Percentiles rank a stretch among this genome's conserved stretches.
Evolutionary conservation across 2,888 invertebrate genomes (phyloP).

Genomic region (Ephialtes manifestator): DNA sequence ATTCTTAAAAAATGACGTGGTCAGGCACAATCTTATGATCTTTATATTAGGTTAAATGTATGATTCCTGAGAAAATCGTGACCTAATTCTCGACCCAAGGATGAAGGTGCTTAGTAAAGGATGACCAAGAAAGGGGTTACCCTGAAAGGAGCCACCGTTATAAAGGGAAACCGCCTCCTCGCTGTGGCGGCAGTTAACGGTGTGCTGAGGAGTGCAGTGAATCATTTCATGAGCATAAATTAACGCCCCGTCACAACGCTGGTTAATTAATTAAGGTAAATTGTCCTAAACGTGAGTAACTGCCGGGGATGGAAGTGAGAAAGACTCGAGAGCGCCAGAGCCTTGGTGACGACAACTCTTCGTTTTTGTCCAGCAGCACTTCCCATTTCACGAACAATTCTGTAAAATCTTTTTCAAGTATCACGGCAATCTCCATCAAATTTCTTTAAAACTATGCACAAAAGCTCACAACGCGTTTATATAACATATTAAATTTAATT

Average conservation of each 20-base stretch:
- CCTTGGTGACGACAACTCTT: constrained; percentile 18
- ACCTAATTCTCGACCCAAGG: background rate
- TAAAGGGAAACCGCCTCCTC: constrained; percentile 39
- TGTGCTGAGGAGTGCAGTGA: constrained; percentile 76
- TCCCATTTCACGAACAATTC: constrained; percentile 6
- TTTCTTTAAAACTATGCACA: background rate
- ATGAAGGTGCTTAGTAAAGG: constrained; percentile 9
- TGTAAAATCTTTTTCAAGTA: constrained; percentile 16
- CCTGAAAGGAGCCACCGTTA: constrained; percentile 33
- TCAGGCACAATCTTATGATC: background rate
- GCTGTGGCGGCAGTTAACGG: constrained; percentile 25
- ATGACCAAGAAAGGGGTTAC: constrained; percentile 24
- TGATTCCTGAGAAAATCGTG: constrained; percentile 9
- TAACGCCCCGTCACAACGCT: constrained; percentile 82
- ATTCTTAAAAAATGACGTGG: background rate
- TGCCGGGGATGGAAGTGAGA: constrained; percentile 75
- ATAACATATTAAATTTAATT: background rate
- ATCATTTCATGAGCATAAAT: constrained; percentile 84
- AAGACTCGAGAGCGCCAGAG: constrained; percentile 50
- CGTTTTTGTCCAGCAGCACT: constrained; percentile 9
- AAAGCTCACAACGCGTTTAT: background rate
- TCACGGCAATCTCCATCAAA: background rate
- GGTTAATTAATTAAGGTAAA: constrained; percentile 85
- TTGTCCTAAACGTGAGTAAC: constrained; percentile 84
- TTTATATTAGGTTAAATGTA: background rate